Evolutionary conservation across 2,113 vertebrate genomes (phyloP), one percentile per base, ranked within the genome.

Genomic region (Tilapia sparmanii): DNA sequence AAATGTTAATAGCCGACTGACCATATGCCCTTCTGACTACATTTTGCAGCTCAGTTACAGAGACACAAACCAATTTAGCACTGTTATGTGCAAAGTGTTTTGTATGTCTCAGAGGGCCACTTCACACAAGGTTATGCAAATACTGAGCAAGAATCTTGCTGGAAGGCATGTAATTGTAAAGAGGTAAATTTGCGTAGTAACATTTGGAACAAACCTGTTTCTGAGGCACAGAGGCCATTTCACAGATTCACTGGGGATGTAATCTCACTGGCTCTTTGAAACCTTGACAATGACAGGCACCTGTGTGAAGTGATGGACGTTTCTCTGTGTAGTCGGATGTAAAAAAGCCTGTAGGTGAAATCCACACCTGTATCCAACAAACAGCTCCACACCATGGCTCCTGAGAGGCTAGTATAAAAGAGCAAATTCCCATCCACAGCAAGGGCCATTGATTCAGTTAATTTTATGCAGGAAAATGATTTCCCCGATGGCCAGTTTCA

Each of bases 381-480:
- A 91, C 90, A 80, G 80, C 89, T 90, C 85, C 33, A 40, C 54
- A 11, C 80, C 87, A 87, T 7, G 24, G 84, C 86, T 92, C 95
- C 93, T 68, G 89, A 93, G 96, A 93, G 91, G 90, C 90, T 33
- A 57, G 86, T 93, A 93, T 92, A 93, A 96, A 95, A 92, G 91
- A 94, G 50, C 7, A 38, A 81, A 91, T 80, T 88, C 91, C 91
- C 90, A 91, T 94, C 93, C 90, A 91, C 91, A 92, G 92, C 89
- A 87, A 92, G 87, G 90, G 91, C 94, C 94, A 95, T 94, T 96
- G 94, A 96, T 96, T 96, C 93, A 89, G 94, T 95, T 96, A 96
- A 96, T 97, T 96, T 96, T 96, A 96, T 95, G 94, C 93, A 63
- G 93, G 91, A 90, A 95, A 92, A 93, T 96, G 95, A 96, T 97